Conservation (phyloP, 35 echinoderm and acorn worm species). For the Heliocidaris erythrogramma region DNA sequence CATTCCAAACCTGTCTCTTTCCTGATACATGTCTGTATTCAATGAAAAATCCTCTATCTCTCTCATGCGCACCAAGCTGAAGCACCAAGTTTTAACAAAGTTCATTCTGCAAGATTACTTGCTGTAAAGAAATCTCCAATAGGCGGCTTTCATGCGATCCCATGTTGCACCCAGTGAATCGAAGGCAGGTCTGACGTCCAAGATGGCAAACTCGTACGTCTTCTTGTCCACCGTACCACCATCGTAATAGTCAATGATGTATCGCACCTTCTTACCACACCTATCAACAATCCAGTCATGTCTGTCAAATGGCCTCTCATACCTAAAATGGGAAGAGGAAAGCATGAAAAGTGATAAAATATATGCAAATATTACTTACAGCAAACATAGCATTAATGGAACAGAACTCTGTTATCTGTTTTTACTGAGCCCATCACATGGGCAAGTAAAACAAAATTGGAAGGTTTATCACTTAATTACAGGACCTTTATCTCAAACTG, state of each 20-base stretch:
- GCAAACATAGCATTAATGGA: too few relatives aligned
- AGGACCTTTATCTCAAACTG: too few relatives aligned
- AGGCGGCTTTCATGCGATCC: constrained; percentile 97
- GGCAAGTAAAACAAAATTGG: too few relatives aligned
- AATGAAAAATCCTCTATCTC: not conserved
- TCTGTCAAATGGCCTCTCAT: constrained; percentile 91
- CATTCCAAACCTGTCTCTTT: not conserved
- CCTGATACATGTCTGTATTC: not conserved
- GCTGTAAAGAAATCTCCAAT: constrained; percentile 78
- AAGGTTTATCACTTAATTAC: too few relatives aligned
- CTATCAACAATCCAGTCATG: constrained; percentile 96
- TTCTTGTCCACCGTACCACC: constrained; percentile 76
- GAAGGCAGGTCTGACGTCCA: constrained; percentile 92
- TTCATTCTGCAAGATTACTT: constrained; percentile 20
- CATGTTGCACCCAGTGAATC: constrained; percentile 87
- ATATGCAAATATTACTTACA: too few relatives aligned
- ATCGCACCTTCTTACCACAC: constrained; percentile 88
- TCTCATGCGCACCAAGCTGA: not conserved
- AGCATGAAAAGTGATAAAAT: not conserved
- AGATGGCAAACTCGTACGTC: constrained; percentile 79
- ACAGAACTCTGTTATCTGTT: too few relatives aligned
- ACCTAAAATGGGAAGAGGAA: constrained; percentile 38
- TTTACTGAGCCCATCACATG: too few relatives aligned
- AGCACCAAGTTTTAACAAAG: not conserved
- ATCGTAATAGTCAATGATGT: constrained; percentile 99